Conservation (phyloP, 2,113 vertebrate species). For the Xiphophorus hellerii region DNA sequence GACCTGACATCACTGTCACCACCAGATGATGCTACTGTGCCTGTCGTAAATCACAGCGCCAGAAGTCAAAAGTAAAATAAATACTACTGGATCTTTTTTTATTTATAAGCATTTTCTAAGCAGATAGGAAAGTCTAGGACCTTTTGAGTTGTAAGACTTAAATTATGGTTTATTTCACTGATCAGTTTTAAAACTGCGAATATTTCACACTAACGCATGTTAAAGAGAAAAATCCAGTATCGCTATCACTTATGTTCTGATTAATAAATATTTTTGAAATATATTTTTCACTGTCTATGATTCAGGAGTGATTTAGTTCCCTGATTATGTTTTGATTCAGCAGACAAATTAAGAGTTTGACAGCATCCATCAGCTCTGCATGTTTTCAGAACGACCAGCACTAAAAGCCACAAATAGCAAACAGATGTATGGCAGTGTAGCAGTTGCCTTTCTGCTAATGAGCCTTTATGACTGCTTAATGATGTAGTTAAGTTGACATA, state of each 20-base stretch:
- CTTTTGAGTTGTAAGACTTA: neutral
- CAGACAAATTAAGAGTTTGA: slow-evolving; percentile 38
- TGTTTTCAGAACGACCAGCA: slow-evolving; percentile 35
- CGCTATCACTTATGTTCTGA: too few species aligned
- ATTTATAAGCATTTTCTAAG: neutral
- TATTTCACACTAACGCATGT: neutral
- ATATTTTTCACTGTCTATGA: neutral
- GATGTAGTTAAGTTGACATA: too few species aligned
- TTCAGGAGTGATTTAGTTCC: neutral
- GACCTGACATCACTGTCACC: neutral
- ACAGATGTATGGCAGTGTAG: slow-evolving; percentile 27
- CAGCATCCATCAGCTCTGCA: slow-evolving; percentile 44
- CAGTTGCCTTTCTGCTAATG: too few species aligned
- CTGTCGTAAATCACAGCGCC: neutral
- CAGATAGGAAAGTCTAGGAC: neutral
- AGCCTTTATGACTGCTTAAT: too few species aligned
- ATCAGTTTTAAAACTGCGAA: neutral
- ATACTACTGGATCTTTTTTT: neutral
- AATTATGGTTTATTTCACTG: too few species aligned
- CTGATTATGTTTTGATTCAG: slow-evolving; percentile 16
- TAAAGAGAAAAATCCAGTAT: too few species aligned
- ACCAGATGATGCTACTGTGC: slow-evolving; percentile 14
- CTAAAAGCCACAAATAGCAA: slow-evolving; percentile 54
- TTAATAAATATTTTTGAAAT: neutral
- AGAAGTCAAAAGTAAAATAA: neutral